A percentile compares a stretch with the other conserved stretches of the same genome.
Evolutionary conservation across 2,113 vertebrate species (phyloP).

Genomic region (Narcine bancroftii): DNA sequence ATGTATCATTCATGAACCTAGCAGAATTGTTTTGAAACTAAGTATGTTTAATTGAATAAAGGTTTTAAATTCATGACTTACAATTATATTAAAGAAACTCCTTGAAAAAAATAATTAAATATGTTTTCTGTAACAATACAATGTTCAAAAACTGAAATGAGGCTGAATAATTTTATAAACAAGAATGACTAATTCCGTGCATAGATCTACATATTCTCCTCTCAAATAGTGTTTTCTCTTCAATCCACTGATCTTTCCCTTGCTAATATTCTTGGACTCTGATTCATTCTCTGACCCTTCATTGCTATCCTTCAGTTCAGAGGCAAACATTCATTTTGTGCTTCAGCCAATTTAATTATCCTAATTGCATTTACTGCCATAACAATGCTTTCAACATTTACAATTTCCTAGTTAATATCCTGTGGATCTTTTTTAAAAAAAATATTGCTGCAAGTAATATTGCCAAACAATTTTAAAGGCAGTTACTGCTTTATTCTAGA

Average conservation of each 20-base stretch:
- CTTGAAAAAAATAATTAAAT: background rate
- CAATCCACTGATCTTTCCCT: background rate
- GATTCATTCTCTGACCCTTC: background rate
- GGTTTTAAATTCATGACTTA: background rate
- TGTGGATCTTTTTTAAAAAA: background rate
- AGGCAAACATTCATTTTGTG: background rate
- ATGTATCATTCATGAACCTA: background rate
- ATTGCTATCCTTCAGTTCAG: background rate
- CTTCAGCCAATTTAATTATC: background rate
- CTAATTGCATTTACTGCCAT: constrained; percentile 6
- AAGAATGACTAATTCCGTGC: background rate
- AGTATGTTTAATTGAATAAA: background rate
- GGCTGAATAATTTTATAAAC: background rate
- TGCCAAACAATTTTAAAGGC: too few relatives aligned
- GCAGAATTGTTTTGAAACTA: background rate
- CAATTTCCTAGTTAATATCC: background rate
- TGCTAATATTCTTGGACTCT: background rate
- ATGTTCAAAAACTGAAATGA: background rate
- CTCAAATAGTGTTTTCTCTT: background rate
- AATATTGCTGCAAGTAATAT: too few relatives aligned
- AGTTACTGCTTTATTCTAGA: background rate
- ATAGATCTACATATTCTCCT: background rate
- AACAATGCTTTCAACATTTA: background rate
- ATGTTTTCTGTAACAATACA: background rate
- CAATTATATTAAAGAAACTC: background rate